phyloP scores from a whole-genome alignment of 2,888 invertebrate genomes.

The Exocentrus adspersus region DNA sequence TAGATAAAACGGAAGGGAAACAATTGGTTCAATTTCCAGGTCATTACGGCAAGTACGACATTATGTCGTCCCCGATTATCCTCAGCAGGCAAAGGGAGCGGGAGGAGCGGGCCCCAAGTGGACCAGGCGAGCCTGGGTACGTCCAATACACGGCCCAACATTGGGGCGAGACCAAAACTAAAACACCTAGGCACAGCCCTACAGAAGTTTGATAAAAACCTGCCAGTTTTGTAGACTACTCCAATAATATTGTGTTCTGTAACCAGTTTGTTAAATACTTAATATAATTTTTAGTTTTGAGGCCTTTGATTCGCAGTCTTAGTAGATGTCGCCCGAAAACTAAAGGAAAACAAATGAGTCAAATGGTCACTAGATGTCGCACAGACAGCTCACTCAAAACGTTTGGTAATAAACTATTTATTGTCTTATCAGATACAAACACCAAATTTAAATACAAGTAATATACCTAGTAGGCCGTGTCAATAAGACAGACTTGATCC shows the following conservation, averaged over 20 bases:
- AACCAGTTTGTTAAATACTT: too few relatives aligned
- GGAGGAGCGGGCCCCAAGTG: conserved; percentile 69
- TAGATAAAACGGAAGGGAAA: too few relatives aligned
- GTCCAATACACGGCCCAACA: conserved; percentile 77
- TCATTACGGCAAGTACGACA: conserved; percentile 59
- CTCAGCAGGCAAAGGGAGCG: conserved; percentile 61
- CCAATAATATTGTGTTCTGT: too few relatives aligned
- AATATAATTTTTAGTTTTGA: too few relatives aligned
- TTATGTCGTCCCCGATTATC: conserved; percentile 63
- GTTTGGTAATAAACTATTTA: conserved; percentile 30
- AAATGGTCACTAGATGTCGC: too few relatives aligned
- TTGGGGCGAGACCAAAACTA: conserved; percentile 67
- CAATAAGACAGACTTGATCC: conserved; percentile 29
- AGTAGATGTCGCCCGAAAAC: too few relatives aligned
- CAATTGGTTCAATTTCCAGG: conserved; percentile 60
- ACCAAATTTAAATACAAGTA: conserved; percentile 45
- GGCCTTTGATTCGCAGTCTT: too few relatives aligned
- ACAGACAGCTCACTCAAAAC: too few relatives aligned
- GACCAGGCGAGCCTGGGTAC: conserved; percentile 78
- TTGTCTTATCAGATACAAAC: conserved; percentile 44
- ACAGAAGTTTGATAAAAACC: conserved; percentile 56
- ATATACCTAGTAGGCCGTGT: conserved; percentile 33
- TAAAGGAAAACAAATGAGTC: too few relatives aligned
- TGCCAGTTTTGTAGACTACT: too few relatives aligned
- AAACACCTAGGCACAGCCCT: conserved; percentile 65